A percentile compares a stretch with the other conserved stretches of the same genome.
phyloP scores from a whole-genome alignment of 64 coral and sea anemone species.

The Hydrozoanthus tunicans region DNA sequence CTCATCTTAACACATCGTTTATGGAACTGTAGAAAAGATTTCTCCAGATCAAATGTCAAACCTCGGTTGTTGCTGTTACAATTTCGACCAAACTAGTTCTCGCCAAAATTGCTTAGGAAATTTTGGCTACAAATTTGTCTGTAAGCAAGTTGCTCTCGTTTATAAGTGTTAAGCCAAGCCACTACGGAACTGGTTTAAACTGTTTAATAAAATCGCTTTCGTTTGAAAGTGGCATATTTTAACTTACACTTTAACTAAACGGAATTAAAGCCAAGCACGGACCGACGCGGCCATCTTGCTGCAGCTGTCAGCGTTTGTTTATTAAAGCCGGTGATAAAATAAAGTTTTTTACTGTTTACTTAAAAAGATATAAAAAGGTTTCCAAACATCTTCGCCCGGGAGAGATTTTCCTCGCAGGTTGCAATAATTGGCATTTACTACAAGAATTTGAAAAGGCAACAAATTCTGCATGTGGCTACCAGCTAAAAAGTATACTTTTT shows the following conservation, averaged over 20 bases:
- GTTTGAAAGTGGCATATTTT: not conserved
- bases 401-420: slow-evolving; percentile 21
- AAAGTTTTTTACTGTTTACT: not conserved
- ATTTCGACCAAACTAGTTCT: too few relatives aligned
- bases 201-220: too few relatives aligned
- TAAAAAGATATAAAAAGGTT: not conserved
- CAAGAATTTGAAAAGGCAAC: not conserved
- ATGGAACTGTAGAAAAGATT: not conserved
- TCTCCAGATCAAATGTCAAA: not conserved
- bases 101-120: too few relatives aligned
- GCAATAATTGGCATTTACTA: not conserved
- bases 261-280: not conserved
- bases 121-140: too few relatives aligned
- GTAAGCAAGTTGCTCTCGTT: too few relatives aligned
- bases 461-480: slow-evolving; percentile 36
- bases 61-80: too few relatives aligned
- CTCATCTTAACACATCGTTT: not conserved
- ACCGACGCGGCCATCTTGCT: not conserved
- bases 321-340: not conserved
- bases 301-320: not conserved
- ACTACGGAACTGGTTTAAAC: too few relatives aligned
- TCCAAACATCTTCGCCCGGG: not conserved
- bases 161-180: too few relatives aligned
- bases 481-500: slow-evolving; percentile 22
- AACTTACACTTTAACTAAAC: not conserved